Conservation (phyloP, 2,113 vertebrate genomes). For the Lepus europaeus region DNA sequence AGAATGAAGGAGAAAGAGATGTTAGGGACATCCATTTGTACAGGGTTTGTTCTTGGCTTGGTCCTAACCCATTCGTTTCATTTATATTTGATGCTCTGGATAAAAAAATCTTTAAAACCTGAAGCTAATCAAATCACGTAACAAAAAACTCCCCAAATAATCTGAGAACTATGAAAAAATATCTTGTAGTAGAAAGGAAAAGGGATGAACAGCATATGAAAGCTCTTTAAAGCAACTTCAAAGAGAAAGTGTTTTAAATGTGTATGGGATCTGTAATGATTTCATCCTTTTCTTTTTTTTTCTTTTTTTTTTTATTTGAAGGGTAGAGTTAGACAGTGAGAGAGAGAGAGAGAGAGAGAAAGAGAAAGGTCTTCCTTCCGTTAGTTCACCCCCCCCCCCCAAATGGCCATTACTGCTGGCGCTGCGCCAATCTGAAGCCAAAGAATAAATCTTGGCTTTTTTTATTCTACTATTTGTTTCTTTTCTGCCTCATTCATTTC, state of each 20-base stretch:
- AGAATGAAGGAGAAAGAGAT: background rate
- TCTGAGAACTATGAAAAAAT: conserved; percentile 22
- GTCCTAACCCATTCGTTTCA: background rate
- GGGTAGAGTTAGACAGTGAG: too few relatives aligned
- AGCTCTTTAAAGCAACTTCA: background rate
- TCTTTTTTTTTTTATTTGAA: background rate
- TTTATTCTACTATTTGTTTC: background rate
- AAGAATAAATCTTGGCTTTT: background rate
- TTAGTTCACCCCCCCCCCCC: too few relatives aligned
- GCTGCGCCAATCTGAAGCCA: too few relatives aligned
- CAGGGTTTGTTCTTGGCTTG: background rate
- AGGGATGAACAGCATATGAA: background rate
- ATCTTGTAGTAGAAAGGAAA: background rate
- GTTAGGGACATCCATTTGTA: background rate
- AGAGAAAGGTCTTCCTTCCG: too few relatives aligned
- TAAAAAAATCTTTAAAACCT: conserved; percentile 14
- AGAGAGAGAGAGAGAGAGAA: too few relatives aligned
- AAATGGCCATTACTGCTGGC: too few relatives aligned
- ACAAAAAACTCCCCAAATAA: background rate
- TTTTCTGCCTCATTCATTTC: conserved; percentile 6
- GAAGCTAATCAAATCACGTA: background rate
- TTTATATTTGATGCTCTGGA: background rate
- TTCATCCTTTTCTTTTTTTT: background rate
- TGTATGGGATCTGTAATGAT: background rate
- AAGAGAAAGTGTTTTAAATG: background rate